phyloP scores from a whole-genome alignment of 2,113 vertebrate genomes.

The Nerophis lumbriciformis region DNA sequence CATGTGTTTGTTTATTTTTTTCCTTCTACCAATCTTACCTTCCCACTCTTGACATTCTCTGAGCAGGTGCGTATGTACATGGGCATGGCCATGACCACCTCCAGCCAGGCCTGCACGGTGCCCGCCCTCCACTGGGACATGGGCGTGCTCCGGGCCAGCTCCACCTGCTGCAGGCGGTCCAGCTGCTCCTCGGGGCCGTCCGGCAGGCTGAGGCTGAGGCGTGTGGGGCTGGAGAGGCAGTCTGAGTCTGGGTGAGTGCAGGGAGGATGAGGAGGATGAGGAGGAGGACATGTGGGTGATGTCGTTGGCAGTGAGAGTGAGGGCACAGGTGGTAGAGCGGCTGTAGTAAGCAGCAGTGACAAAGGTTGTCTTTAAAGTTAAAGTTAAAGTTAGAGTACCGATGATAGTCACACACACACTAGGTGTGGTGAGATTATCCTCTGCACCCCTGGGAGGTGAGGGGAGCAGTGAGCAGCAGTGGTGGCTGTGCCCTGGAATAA shows the following conservation, averaged over 20 bases:
- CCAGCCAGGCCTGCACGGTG: conserved; percentile 84
- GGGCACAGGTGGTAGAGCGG: conserved; percentile 41
- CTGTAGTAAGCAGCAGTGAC: conserved; percentile 19
- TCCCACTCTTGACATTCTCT: conserved; percentile 84
- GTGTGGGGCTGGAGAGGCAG: conserved; percentile 74
- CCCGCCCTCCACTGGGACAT: conserved; percentile 85
- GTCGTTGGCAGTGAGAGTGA: conserved; percentile 42
- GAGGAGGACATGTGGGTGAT: conserved; percentile 33
- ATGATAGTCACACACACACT: no score
- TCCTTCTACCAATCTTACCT: conserved; percentile 58
- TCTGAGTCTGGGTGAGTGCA: conserved; percentile 75
- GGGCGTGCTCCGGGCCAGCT: conserved; percentile 75
- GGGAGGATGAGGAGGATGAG: neutral
- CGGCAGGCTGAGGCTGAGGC: conserved; percentile 75
- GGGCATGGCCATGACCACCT: conserved; percentile 88
- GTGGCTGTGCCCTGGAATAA: no score
- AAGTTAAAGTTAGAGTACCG: no score
- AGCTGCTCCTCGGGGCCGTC: conserved; percentile 79
- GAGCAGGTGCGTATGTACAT: conserved; percentile 82
- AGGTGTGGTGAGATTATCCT: no score
- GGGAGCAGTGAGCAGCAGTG: no score
- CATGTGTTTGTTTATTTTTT: no score
- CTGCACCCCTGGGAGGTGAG: no score
- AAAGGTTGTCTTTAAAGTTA: neutral
- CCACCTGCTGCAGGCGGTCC: conserved; percentile 83